phyloP scores from a whole-genome alignment of 2,113 vertebrate genomes.

The Menura novaehollandiae region DNA sequence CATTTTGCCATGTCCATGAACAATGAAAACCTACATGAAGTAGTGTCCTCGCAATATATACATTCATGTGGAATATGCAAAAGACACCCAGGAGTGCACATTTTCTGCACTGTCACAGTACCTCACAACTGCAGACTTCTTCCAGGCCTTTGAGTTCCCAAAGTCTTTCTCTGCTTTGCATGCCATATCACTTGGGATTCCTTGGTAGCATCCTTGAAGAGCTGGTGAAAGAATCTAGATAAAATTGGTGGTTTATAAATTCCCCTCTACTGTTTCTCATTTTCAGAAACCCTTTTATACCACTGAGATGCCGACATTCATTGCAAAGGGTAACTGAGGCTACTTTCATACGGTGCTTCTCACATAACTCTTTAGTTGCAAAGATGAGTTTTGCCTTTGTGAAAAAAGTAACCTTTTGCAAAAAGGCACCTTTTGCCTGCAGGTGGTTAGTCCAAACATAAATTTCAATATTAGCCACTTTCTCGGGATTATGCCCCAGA shows the following conservation, averaged over 20 bases:
- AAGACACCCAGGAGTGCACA: background rate
- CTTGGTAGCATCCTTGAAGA: background rate
- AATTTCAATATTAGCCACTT: background rate
- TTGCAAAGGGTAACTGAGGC: background rate
- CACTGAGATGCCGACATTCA: fast-evolving
- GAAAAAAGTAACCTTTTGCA: background rate
- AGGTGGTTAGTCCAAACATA: background rate
- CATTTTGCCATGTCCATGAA: background rate
- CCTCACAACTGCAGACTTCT: background rate
- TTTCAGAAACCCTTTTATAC: background rate
- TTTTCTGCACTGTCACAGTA: background rate
- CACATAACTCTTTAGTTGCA: background rate
- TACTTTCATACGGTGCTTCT: background rate
- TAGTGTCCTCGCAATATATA: background rate
- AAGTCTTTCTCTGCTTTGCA: background rate
- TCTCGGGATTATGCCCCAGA: background rate
- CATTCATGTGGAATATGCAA: background rate
- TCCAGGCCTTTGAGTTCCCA: background rate
- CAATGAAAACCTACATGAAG: background rate
- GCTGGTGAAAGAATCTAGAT: background rate
- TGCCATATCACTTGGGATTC: background rate
- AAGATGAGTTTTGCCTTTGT: background rate
- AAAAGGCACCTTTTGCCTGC: background rate
- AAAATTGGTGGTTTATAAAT: background rate
- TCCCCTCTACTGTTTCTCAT: background rate